Percentiles rank a stretch among this genome's conserved stretches.
Evolutionary conservation across 2,888 invertebrate genomes (phyloP).

Genomic region (Ceraclea dissimilis): DNA sequence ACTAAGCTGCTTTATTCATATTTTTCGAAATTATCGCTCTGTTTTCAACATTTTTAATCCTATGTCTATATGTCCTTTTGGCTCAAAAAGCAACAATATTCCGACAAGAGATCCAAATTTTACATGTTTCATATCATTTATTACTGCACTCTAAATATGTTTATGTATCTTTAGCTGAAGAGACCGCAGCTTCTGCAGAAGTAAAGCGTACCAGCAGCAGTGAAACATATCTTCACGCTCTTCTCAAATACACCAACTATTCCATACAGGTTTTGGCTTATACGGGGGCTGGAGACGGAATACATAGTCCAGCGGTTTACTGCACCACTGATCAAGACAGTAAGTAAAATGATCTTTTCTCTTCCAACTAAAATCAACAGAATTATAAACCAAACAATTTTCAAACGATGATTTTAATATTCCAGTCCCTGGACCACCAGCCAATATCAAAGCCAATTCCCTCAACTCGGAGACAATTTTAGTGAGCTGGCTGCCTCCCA

Average conservation of each 20-base stretch:
- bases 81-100: too few species aligned
- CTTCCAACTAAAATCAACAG: too few species aligned
- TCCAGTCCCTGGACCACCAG: slow-evolving; percentile 75
- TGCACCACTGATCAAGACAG: slow-evolving; percentile 83
- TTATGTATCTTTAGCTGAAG: slow-evolving; percentile 2
- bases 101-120: too few species aligned
- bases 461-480: slow-evolving; percentile 75
- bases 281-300: slow-evolving; percentile 79
- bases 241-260: slow-evolving; percentile 81
- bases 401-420: neutral
- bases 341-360: slow-evolving; percentile 36
- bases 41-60: too few species aligned
- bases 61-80: too few species aligned
- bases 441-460: slow-evolving; percentile 75
- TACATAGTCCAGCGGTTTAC: slow-evolving; percentile 67
- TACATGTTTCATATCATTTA: too few species aligned
- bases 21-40: too few species aligned
- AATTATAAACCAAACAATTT: too few species aligned
- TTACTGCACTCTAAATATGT: too few species aligned
- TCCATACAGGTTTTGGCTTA: slow-evolving; percentile 79
- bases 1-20: too few species aligned
- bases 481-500: slow-evolving; percentile 78
- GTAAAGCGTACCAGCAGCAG: slow-evolving; percentile 71
- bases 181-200: slow-evolving; percentile 49
- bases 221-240: slow-evolving; percentile 70